Base-by-base conservation (phyloP, 2,113 vertebrate genomes). In the Corythaeola cristata region DNA sequence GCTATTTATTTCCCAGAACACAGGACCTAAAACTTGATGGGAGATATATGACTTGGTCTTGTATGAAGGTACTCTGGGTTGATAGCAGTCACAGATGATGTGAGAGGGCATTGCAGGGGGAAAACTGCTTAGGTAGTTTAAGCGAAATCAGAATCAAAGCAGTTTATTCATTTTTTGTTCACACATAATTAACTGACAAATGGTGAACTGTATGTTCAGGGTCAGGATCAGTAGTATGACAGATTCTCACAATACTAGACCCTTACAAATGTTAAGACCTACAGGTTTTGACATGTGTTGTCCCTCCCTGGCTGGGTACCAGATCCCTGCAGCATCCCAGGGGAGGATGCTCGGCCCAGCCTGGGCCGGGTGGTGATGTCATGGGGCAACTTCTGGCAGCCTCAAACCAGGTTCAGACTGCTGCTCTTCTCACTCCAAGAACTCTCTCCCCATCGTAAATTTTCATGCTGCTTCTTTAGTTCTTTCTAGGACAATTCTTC, bases 261-360 rank as follows among this genome's bases (percentile, higher is more conserved):
- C 44, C 24, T 49, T 19, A 11, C 0, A 69, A 33, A 39, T 24
- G 8, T 69, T 49, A 66, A 75, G 8, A 35, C 27, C 33, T 49
- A 22, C 45, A 58, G 16, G 9, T 75, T 85, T 82, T 37, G 63
- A 22, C 23, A 37, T 9, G 1, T 10, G 21, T 19, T 62, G 32
- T 53, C 17, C 45, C n/a, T 64, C 0, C 0, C 16, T 75, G 52
- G 12, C 16, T 58, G 64, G 44, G 32, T 60, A 27, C 20, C 14
- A 72, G 17, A 21, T 26, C 35, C 22, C 35, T 64, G 35, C 10
- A 45, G 11, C 47, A 62, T 22, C 16, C 50, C 28, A n/a, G 7
- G 8, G 8, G 5, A 17, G 10, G 32, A 24, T 19, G 10, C 27
- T 93, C 20, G 3, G 5, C 37, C 41, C 28, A 55, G 9, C 1